These are phyloP conservation scores for Geodia barretti DNA, from an alignment of 37 sponge, comb jelly and placozoan species.

Conservation along the genomic window DNA sequence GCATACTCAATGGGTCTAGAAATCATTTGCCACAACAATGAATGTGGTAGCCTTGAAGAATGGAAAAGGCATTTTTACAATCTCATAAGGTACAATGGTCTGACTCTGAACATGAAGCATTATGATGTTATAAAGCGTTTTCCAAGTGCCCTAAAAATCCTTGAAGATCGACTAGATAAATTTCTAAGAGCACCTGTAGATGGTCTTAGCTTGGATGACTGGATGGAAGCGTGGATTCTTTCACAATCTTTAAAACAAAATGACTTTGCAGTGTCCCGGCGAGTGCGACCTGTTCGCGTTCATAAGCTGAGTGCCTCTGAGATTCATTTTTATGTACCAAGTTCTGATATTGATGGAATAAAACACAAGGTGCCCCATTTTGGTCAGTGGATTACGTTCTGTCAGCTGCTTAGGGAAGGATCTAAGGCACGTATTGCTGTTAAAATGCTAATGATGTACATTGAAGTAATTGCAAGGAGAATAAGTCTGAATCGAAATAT, in stretches of 20 bases:
- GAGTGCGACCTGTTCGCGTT: background rate
- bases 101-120: background rate
- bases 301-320: background rate
- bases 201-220: background rate
- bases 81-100: background rate
- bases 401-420: background rate
- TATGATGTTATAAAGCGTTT: no score
- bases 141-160: background rate
- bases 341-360: background rate
- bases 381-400: background rate
- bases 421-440: background rate
- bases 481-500: background rate
- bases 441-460: background rate
- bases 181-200: background rate
- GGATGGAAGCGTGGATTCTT: background rate
- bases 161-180: background rate
- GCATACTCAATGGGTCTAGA: background rate
- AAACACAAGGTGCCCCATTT: background rate
- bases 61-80: background rate
- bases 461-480: background rate
- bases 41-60: background rate
- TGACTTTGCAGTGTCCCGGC: background rate
- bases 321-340: background rate
- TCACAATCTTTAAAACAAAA: background rate
- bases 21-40: background rate